Evolutionary conservation across 2,888 invertebrate species (phyloP), one percentile per base, ranked within the genome.

Genomic region (Melitaea athalia): DNA sequence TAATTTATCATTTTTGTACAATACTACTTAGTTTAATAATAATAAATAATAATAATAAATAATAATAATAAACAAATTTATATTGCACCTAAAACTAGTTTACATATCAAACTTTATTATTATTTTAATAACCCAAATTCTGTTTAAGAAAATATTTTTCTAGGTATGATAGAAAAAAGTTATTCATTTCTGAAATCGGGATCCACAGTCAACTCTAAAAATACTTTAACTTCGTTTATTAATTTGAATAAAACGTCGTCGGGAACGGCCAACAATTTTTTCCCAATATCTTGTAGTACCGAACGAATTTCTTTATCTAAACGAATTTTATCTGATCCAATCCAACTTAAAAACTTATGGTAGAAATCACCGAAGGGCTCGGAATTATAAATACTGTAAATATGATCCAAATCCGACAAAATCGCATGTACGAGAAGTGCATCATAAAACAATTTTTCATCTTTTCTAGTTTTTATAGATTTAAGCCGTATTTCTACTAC

Each of bases 401-500:
- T 76, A 59, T 85, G 81, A 71, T 91, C 90, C 78, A 91, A 75
- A 70, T 91, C 89, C 5, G 89, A 89, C 7, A 91, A 70, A 68
- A 90, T 88, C 0, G 76, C 77, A 55, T 87, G 78, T 0, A 87
- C 73, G 50, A 91, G 68, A 42, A 82, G 75, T 3, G 83, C 77
- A 11, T 90, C 88, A 45, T 78, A 78, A 0, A 80, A 81, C 15
- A 77, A 74, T 5, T 68, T 63, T 3, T 68, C 55, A 11, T 78
- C 74, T 31, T 59, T 71, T 31, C 79, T 73, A 0, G 59, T 69
- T 38, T 74, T 57, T 10, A 81, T 50, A 8, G 74, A 67, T 17
- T 76, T 72, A 1, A 85, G n/a, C 74, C 86, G 81, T 0, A 74
- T 73, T 65, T 81, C 75, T 6, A 87, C 80, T 8, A 80, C 75